Evolutionary conservation across 2,797 vertebrate species (phyloP), one percentile per base, ranked within the genome.

Genomic region (Sebastiscus tertius): DNA sequence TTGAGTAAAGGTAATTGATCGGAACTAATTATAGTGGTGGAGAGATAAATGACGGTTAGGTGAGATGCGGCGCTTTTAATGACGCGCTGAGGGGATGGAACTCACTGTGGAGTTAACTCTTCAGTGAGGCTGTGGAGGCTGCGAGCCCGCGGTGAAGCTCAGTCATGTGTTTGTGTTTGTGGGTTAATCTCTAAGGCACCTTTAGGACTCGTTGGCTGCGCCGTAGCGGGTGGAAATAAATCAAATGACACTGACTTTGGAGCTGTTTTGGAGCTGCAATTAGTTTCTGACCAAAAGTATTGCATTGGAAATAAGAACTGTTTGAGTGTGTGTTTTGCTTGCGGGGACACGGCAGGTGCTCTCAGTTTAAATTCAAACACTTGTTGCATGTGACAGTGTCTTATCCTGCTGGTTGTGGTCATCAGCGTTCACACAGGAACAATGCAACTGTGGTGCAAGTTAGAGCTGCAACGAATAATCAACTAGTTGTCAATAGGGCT

Each of bases 1-100:
- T 87, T 94, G 88, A 92, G 89, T 72, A 88, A 88, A 92, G 88
- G 86, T 93, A 93, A 95, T 93, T 94, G 93, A 94, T 93, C 80
- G 89, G 88, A 93, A 94, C 92, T 95, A 95, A 95, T 95, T 94
- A 42, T 42, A 92, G 86, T 55, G 3, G 77, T 8, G 71, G 66
- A 85, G 91, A 92, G 91, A 93, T 93, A 95, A 94, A 93, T 82
- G 88, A 94, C 66, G 88, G 85, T 89, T 83, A 88, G 92, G 90
- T 91, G 92, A 90, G 91, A 90, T 91, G 89, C 69, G 1, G 70
- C 54, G 66, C 68, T 84, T 90, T 88, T 94, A 93, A 93, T 91
- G 90, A 86, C 87, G 73, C 79, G 22, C 90, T 69, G 55, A 81
- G 80, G 89, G 88, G 77, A 86, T 61, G 62, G 78, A 86, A 80